phyloP scores from a whole-genome alignment of 2,113 vertebrate genomes.

The Merops nubicus region DNA sequence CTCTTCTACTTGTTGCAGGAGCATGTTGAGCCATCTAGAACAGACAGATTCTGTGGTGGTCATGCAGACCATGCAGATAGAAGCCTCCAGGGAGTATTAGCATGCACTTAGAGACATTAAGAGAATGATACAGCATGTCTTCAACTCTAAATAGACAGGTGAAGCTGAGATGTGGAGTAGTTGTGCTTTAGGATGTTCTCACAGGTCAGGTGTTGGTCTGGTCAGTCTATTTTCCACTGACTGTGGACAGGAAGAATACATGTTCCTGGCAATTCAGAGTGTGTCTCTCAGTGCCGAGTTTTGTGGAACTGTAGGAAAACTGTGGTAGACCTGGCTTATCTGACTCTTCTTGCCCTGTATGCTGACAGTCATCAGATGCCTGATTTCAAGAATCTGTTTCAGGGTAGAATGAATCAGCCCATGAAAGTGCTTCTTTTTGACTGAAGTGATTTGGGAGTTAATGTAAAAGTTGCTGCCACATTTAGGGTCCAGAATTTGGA shows the following conservation, averaged over 20 bases:
- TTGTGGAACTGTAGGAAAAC: neutral
- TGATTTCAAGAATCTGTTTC: neutral
- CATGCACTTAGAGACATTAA: neutral
- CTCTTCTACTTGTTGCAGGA: neutral
- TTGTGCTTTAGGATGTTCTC: neutral
- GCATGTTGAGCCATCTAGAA: rapidly evolving
- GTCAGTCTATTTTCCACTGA: neutral
- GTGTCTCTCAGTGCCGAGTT: neutral
- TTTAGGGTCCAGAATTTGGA: neutral
- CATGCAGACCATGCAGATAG: rapidly evolving
- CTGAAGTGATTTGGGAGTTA: neutral
- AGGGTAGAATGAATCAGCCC: neutral
- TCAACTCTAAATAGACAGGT: neutral
- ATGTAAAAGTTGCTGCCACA: neutral
- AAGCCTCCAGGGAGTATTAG: neutral
- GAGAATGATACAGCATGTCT: neutral
- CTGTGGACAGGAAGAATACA: neutral
- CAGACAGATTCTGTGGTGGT: neutral
- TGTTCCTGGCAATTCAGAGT: neutral
- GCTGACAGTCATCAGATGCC: neutral
- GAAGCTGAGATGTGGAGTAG: neutral
- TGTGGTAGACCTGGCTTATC: neutral
- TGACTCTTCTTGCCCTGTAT: neutral
- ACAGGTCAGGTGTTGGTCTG: neutral
- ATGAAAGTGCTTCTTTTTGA: neutral